Base-by-base conservation (phyloP, 2,888 invertebrate species). In the Tetropium fuscum region DNA sequence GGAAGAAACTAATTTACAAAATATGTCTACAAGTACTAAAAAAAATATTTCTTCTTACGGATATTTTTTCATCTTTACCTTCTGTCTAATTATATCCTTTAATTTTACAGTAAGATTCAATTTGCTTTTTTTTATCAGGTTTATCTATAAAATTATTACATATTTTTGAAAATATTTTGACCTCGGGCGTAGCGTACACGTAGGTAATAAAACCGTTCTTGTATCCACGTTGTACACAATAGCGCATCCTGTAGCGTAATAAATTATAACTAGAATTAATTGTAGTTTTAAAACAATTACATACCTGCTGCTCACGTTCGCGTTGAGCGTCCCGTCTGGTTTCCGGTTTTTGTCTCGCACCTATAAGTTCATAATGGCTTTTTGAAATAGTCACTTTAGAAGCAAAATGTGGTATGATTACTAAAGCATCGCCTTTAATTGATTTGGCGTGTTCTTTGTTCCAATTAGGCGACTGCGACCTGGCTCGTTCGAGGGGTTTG, bases 381-480 rank as follows among this genome's bases (percentile, higher is more conserved):
- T 74, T 79, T 53, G 79, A 79, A 65, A 66, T 74, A 59, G 75
- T 73, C 45, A 79, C 79, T 74, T 74, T 76, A 45, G 68, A 64
- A 66, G 65, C 69, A 55, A 64, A 68, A 65, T 57, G 51, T 38
- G 63, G 61, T 57, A 74, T 71, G 67, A 73, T 78, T 56, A 67
- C 62, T 45, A 63, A 69, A 58, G 15, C 10, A 4, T 64, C 63
- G 19, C 57, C 64, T 64, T 60, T 73, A 63, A 65, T 70, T 49
- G 71, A 54, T 63, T 76, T 74, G 20, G 64, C 60, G 45, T 74
- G 72, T 61, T 71, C 70, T 65, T 78, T 78, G 60, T 77, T 79
- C 68, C 78, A 78, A 47, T 71, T 75, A 18, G 81, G 81, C 43
- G 81, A 81, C 66, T 81, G 81, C 18, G 81, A 80, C 56, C 81